phyloP scores from a whole-genome alignment of 2,888 invertebrate genomes.

The Trichogramma dendrolimi region DNA sequence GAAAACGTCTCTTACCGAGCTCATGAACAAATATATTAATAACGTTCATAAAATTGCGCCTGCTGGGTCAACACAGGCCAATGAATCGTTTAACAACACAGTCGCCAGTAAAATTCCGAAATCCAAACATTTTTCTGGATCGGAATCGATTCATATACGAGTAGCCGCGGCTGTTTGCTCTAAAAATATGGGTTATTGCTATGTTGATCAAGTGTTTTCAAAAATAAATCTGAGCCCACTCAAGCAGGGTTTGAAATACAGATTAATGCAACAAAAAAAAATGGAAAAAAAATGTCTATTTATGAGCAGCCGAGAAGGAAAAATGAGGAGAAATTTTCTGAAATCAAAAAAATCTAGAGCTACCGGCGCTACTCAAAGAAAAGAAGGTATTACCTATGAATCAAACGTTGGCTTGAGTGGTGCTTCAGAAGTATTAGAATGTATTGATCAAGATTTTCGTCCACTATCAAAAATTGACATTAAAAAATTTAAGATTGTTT shows the following conservation, averaged over 20 bases:
- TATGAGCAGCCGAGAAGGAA: conserved; percentile 9
- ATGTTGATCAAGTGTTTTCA: conserved; percentile 4
- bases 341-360: conserved; percentile 9
- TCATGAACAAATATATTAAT: conserved; percentile 16
- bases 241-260: conserved; percentile 6
- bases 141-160: conserved; percentile 19
- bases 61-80: conserved; percentile 24
- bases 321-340: conserved; percentile 11
- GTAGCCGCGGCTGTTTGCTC: conserved; percentile 23
- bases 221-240: conserved; percentile 13
- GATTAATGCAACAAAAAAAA: conserved; percentile 4
- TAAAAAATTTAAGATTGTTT: conserved; percentile 13
- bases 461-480: background rate
- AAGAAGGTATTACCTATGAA: conserved; percentile 23
- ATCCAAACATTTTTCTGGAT: conserved; percentile 17
- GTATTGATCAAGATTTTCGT: no score
- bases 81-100: conserved; percentile 22
- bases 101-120: conserved; percentile 22
- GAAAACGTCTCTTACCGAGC: conserved; percentile 1
- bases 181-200: conserved; percentile 13
- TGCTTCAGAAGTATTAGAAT: conserved; percentile 7
- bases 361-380: conserved; percentile 3
- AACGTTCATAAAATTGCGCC: conserved; percentile 23
- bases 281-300: conserved; percentile 7
- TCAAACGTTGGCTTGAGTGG: conserved; percentile 16